Base-by-base conservation (phyloP, 2,888 invertebrate genomes). In the Vesta saturnalis region DNA sequence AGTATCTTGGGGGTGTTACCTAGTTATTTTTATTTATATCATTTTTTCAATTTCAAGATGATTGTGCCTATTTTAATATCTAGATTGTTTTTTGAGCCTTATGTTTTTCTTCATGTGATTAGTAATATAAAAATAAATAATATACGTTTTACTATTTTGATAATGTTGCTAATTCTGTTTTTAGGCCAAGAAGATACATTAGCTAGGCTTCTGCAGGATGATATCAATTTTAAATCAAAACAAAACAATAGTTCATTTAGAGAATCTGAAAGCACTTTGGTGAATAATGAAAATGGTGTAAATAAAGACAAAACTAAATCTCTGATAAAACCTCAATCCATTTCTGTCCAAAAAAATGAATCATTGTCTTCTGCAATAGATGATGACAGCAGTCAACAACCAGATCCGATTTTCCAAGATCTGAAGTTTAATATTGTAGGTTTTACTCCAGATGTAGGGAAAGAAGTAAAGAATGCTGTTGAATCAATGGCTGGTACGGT, bases 401-500 rank as follows among this genome's bases (percentile, higher is more conserved):
- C 16, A 49, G 22, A 63, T 59, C 54, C 55, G 14, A 72, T 77
- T 64, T 80, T 76, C 68, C 73, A 72, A 54, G 76, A 77, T 55
- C 67, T 76, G 14, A 79, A 76, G 60, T 81, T 81, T 71, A 81
- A 85, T 22, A 77, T 90, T 1, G 79, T 81, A 46, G 85, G 85
- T 56, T 85, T 86, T 35, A 83, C 85, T 15, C 82, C 83, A 1
- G 85, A 85, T 10, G 84, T 86, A 49, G 80, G 67, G 10, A 23
- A 47, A 78, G 43, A 84, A 68, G 73, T 88, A 60, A 76, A 79
- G 60, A 83, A 84, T 56, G 85, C 86, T 69, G 88, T 90, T 58
- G 87, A 87, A 74, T 83, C 82, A n/a, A 83, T 86, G 16, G 85
- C 87, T 30, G 92, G 91, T 22, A 83, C 82, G 74, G 76, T 89